Base-by-base conservation (phyloP, 2,113 vertebrate species). In the Ciconia stormi region DNA sequence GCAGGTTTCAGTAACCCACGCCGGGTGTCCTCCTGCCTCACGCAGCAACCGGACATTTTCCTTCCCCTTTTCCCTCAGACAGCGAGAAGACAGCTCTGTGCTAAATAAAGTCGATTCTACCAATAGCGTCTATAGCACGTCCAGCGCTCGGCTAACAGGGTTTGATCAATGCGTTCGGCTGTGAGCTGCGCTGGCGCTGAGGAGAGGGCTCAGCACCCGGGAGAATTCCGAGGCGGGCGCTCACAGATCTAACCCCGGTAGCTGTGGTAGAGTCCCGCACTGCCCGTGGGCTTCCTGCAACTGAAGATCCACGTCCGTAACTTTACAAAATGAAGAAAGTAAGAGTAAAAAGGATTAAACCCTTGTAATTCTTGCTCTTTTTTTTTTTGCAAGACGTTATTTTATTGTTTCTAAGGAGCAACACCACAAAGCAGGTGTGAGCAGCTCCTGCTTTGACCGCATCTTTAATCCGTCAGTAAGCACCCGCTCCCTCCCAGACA, bases 271-370 rank as follows among this genome's bases (percentile, higher is more conserved):
- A 3, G 58, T 11, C 38, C 81, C 63, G 22, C 2, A 3, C 38
- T 10, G 6, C 1, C 59, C 66, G 1, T 2, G 9, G 61, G 26
- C 47, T 44, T 6, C 6, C 9, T 29, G 9, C 23, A 32, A 1
- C 66, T 18, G 20, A 13, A 27, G 10, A 20, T 22, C 18, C 66
- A 11, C 18, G 10, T 18, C 46, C 25, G 5, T 44, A 44, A 80
- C 74, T 47, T 81, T 34, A 44, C 21, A 9, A 47, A 52, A 56
- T 18, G 9, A 62, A 56, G 27, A 29, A 58, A 59, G 7, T 4
- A 30, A 14, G 11, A 52, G 18, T 32, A 40, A 76, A 50, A 50
- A 30, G 1, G 12, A 27, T 50, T 11, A 73, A n/a, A 13, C 11
- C 52, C 2, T 67, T 53, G 2, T 32, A 32, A 13, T 7, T 61